Conservation (phyloP, 2,113 vertebrate genomes). For the Triplophysa dalaica region DNA sequence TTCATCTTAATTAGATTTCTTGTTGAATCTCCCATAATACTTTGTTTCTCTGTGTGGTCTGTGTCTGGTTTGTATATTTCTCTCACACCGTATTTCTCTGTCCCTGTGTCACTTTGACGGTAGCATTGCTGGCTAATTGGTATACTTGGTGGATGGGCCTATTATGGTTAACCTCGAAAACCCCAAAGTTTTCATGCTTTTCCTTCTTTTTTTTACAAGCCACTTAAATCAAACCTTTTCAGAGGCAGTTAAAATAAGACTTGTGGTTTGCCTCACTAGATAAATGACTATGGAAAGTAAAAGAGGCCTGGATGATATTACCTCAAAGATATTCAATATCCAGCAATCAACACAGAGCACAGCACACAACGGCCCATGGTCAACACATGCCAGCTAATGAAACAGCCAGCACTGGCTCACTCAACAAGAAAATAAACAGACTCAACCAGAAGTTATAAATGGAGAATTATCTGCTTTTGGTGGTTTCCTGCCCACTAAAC, state of each 20-base stretch:
- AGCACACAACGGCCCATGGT: slow-evolving; percentile 56
- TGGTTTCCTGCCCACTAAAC: slow-evolving; percentile 48
- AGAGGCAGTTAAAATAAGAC: slow-evolving; percentile 45
- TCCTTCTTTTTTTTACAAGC: slow-evolving; percentile 19
- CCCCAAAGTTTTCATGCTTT: slow-evolving; percentile 46
- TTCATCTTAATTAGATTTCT: slow-evolving; percentile 25
- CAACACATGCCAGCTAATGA: slow-evolving; percentile 54
- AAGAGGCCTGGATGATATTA: slow-evolving; percentile 55
- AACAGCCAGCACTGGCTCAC: slow-evolving; percentile 52
- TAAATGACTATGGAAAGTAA: slow-evolving; percentile 46
- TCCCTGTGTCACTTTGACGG: slow-evolving; percentile 21
- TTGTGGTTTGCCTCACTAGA: slow-evolving; percentile 55
- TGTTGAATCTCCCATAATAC: slow-evolving; percentile 7
- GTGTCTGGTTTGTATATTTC: slow-evolving; percentile 3
- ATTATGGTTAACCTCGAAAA: slow-evolving; percentile 49
- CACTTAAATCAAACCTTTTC: slow-evolving; percentile 39
- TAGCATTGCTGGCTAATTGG: slow-evolving; percentile 42
- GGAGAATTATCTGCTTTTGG: slow-evolving; percentile 66
- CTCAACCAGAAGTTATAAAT: slow-evolving; percentile 65
- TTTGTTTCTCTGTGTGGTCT: slow-evolving; percentile 32
- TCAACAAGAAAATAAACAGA: slow-evolving; percentile 61
- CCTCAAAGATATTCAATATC: slow-evolving; percentile 56
- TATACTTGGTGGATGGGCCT: slow-evolving; percentile 31
- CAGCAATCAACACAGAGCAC: slow-evolving; percentile 60
- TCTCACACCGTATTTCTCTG: background rate